Evolutionary conservation across 2,113 vertebrate species (phyloP), one percentile per base, ranked within the genome.

Genomic region (Fregetta grallaria): DNA sequence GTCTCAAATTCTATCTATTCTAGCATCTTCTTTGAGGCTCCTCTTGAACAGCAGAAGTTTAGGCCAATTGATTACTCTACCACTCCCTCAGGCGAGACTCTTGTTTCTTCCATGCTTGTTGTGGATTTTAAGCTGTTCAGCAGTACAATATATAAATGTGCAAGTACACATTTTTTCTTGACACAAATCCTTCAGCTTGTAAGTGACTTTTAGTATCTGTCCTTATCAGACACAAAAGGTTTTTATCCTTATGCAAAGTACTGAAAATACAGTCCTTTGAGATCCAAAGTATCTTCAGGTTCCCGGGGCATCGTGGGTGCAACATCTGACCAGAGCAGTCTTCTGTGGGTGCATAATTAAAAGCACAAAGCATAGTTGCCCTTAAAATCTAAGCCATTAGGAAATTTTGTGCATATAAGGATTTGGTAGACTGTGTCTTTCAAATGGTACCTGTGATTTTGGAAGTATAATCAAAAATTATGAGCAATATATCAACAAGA

Each of bases 41-140:
- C 44, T 66, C 40, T 79, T 7, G 2, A 83, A 38, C 9, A 70
- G 47, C 18, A 84, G 36, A 70, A 82, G 53, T 82, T 90, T 56
- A 86, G 80, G 20, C 9, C 62, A 63, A 44, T 75, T 86, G 93
- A 83, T 78, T 55, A 47, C 56, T 95, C 80, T 86, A 49, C 74
- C 83, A 85, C 45, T 67, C 58, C 81, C 75, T 70, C 50, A 70
- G 94, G 78, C 96, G 45, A 67, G 40, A 89, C 70, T 49, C 42
- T 94, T 49, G 6, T 88, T 88, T 87, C 73, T 96, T 76, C 77
- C 50, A 47, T 65, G 53, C 47, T 90, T 83, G 55, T 94, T 95
- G 79, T 2, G 3, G 78, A 77, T 89, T 72, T 90, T 85, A 85
- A 96, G 88, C 71, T 94, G 40, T 77, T 95, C 77, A 81, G 63